Evolutionary conservation across 2,888 invertebrate species (phyloP).

Genomic region (Hypsopygia costalis): DNA sequence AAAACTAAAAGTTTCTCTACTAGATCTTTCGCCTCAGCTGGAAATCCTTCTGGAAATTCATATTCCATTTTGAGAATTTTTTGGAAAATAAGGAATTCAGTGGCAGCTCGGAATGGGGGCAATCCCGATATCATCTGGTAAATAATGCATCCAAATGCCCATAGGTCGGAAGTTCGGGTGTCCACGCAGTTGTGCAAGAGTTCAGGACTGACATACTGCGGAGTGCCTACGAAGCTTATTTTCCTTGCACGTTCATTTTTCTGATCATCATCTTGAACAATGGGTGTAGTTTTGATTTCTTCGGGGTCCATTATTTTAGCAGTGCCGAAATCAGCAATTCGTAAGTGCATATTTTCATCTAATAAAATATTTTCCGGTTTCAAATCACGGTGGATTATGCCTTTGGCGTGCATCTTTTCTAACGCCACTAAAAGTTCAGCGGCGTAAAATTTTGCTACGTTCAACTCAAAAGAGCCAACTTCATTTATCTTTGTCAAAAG

Average conservation of each 20-base stretch:
- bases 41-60: slow-evolving; percentile 95
- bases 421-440: slow-evolving; percentile 96
- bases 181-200: slow-evolving; percentile 90
- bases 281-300: slow-evolving; percentile 39
- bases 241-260: slow-evolving; percentile 79
- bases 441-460: slow-evolving; percentile 95
- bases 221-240: slow-evolving; percentile 98
- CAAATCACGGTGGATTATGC: slow-evolving; percentile 96
- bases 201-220: slow-evolving; percentile 99
- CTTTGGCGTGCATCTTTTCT: slow-evolving; percentile 93
- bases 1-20: slow-evolving; percentile 92
- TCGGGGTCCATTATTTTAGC: slow-evolving; percentile 87
- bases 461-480: slow-evolving; percentile 93
- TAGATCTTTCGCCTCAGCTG: slow-evolving; percentile 91
- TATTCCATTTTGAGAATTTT: slow-evolving; percentile 95
- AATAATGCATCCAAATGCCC: slow-evolving; percentile 98
- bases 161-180: slow-evolving; percentile 92
- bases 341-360: slow-evolving; percentile 96
- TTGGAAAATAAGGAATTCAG: slow-evolving; percentile 97
- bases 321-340: slow-evolving; percentile 98
- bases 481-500: slow-evolving; percentile 94
- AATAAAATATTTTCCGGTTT: slow-evolving; percentile 99
- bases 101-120: slow-evolving; percentile 94
- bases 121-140: slow-evolving; percentile 98
- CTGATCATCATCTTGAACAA: slow-evolving; percentile 46